Conservation (phyloP, 1,140 invertebrate genomes). For the Planococcus citri region DNA sequence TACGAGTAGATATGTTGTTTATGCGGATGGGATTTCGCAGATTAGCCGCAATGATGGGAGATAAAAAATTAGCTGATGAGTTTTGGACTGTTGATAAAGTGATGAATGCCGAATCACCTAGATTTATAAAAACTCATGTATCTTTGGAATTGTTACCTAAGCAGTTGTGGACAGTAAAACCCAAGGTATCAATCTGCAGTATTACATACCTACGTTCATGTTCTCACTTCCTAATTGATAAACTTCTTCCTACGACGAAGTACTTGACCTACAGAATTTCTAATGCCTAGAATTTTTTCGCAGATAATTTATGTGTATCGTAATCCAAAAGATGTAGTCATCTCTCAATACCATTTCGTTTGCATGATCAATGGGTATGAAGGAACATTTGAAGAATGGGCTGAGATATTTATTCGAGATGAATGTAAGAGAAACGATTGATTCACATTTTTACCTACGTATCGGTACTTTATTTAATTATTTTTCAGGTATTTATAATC, state of each 20-base stretch:
- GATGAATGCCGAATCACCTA: conserved; percentile 47
- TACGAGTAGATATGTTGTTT: too few species aligned
- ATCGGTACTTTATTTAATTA: too few species aligned
- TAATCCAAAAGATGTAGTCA: conserved; percentile 86
- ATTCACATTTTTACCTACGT: background rate
- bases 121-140: conserved; percentile 67
- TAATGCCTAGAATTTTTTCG: conserved; percentile 27
- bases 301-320: conserved; percentile 79
- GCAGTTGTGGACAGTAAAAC: conserved; percentile 50
- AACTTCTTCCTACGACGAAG: too few species aligned
- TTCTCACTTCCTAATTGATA: too few species aligned
- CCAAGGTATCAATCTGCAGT: conserved; percentile 56
- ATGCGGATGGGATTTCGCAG: conserved; percentile 32
- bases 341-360: conserved; percentile 82
- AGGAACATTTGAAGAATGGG: conserved; percentile 59
- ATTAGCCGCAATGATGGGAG: conserved; percentile 36
- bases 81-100: conserved; percentile 51
- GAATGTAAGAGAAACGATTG: conserved; percentile 26
- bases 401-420: conserved; percentile 57
- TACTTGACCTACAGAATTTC: too few species aligned
- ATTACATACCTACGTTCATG: too few species aligned
- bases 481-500: conserved; percentile 31
- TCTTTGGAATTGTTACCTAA: conserved; percentile 56
- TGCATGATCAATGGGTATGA: conserved; percentile 52
- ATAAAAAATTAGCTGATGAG: conserved; percentile 35